These are phyloP conservation scores for Netta rufina DNA, from an alignment of 2,797 vertebrate species.

Conservation along the genomic window DNA sequence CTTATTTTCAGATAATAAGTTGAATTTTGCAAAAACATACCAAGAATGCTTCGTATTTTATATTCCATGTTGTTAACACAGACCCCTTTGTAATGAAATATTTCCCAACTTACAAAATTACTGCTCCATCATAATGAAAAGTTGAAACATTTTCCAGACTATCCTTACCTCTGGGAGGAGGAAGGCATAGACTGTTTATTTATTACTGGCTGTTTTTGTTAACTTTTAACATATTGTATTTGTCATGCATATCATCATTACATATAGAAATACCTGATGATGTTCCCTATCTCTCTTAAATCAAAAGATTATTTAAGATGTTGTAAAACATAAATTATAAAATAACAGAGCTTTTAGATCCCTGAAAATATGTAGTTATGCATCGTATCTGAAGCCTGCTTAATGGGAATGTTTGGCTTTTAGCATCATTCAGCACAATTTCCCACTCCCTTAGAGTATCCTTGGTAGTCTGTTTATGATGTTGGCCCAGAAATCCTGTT, in stretches of 20 bases:
- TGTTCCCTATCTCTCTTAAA: neutral
- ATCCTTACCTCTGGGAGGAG: neutral
- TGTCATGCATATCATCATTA: neutral
- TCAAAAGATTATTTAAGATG: neutral
- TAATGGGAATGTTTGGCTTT: neutral
- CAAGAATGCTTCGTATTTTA: neutral
- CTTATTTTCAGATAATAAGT: neutral
- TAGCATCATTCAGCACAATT: neutral
- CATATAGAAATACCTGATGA: neutral
- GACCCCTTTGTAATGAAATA: neutral
- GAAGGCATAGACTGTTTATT: neutral
- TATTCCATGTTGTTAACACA: neutral
- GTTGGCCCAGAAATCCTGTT: neutral
- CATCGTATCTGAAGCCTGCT: neutral
- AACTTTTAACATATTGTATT: neutral
- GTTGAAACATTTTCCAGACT: neutral
- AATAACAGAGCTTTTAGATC: neutral
- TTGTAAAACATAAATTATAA: neutral
- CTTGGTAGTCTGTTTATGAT: neutral
- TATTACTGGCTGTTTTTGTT: neutral
- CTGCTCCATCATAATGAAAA: neutral
- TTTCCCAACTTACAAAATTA: neutral
- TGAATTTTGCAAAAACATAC: neutral
- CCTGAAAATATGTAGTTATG: neutral
- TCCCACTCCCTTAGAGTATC: neutral